These are phyloP conservation scores for Dolichoris vasculosae DNA, from an alignment of 1,140 invertebrate species.

Conservation along the genomic window DNA sequence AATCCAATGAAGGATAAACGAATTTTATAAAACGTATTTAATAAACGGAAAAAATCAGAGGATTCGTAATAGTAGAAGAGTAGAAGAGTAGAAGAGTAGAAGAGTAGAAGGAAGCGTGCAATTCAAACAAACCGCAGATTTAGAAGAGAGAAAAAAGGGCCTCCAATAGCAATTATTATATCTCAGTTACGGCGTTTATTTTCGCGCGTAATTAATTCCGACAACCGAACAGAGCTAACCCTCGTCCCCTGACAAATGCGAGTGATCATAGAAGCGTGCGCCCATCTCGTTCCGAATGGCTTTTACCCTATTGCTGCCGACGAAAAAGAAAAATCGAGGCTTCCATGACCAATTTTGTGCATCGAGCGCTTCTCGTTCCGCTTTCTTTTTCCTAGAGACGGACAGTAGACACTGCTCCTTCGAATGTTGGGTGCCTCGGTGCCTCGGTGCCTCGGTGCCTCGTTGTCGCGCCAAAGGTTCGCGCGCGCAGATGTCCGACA, in stretches of 20 bases:
- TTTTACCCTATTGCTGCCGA: neutral
- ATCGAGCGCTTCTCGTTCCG: conserved; percentile 17
- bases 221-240: neutral
- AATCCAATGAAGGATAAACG: no score
- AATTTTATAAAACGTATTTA: no score
- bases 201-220: conserved; percentile 2
- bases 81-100: no score
- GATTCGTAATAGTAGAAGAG: neutral
- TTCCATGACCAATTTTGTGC: neutral
- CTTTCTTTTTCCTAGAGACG: conserved; percentile 30
- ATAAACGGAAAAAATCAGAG: neutral
- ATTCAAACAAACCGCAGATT: no score
- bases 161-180: neutral
- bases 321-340: conserved; percentile 20
- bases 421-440: neutral
- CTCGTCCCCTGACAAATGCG: conserved; percentile 21
- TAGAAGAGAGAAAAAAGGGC: neutral
- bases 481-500: conserved; percentile 31
- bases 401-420: neutral
- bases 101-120: neutral
- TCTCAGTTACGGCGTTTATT: neutral
- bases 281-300: neutral
- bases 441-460: neutral
- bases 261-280: conserved; percentile 15
- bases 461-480: neutral